phyloP scores from a whole-genome alignment of 2,888 invertebrate species.

The Diaperis boleti region DNA sequence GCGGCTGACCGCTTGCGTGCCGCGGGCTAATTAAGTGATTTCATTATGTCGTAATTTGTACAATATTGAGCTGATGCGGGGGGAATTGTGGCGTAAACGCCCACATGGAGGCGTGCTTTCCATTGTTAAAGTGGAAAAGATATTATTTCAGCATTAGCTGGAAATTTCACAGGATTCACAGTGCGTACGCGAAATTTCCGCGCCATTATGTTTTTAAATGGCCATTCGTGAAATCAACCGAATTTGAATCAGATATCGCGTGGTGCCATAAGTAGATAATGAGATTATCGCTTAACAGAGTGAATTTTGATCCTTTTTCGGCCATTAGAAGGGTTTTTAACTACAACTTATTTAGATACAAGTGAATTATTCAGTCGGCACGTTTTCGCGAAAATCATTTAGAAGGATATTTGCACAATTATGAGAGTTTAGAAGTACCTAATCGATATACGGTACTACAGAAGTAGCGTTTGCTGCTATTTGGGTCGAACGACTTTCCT shows the following conservation, averaged over 20 bases:
- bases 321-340: too few relatives aligned
- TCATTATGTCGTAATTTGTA: slow-evolving; percentile 17
- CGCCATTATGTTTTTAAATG: slow-evolving; percentile 19
- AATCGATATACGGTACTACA: too few relatives aligned
- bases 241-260: slow-evolving; percentile 6
- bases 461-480: too few relatives aligned
- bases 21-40: slow-evolving; percentile 16
- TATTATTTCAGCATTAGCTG: slow-evolving; percentile 19
- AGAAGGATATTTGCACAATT: too few relatives aligned
- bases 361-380: too few relatives aligned
- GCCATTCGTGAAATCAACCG: slow-evolving; percentile 9
- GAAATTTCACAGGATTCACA: slow-evolving; percentile 6
- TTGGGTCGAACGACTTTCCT: too few relatives aligned
- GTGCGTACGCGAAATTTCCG: slow-evolving; percentile 16
- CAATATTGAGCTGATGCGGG: slow-evolving; percentile 17
- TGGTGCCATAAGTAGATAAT: slow-evolving; percentile 16
- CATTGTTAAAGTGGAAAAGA: slow-evolving; percentile 2
- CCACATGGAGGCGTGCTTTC: slow-evolving; percentile 5
- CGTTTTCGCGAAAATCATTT: too few relatives aligned
- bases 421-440: too few relatives aligned
- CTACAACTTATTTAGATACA: too few relatives aligned
- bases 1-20: not conserved
- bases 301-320: too few relatives aligned
- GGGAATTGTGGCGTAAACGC: slow-evolving; percentile 8
- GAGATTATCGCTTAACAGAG: slow-evolving; percentile 16